phyloP scores from a whole-genome alignment of 2,888 invertebrate genomes.

The Drosophila quinaria region DNA sequence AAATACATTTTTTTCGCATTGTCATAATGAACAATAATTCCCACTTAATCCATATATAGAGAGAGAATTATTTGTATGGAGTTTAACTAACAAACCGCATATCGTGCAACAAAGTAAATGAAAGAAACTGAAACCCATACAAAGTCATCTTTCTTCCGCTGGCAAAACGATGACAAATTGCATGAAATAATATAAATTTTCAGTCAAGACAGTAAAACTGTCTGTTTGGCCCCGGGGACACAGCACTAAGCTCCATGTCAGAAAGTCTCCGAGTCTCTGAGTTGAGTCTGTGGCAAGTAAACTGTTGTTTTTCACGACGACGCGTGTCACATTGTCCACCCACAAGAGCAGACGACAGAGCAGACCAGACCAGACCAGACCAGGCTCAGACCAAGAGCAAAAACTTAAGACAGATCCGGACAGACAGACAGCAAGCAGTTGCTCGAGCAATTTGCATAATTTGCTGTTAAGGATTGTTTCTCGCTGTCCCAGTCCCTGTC shows the following conservation, averaged over 20 bases:
- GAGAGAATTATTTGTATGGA: neutral
- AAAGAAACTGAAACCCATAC: constrained; percentile 59
- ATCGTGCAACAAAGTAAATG: constrained; percentile 65
- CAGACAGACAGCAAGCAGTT: constrained; percentile 32
- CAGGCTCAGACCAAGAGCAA: constrained; percentile 5
- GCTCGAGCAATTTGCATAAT: constrained; percentile 70
- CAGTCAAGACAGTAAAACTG: constrained; percentile 82
- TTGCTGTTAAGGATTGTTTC: constrained; percentile 66
- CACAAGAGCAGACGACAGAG: constrained; percentile 75
- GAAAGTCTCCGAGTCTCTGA: constrained; percentile 17
- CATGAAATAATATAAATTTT: constrained; percentile 83
- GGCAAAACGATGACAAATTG: constrained; percentile 82
- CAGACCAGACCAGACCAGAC: constrained; percentile 34
- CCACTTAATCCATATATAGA: constrained; percentile 34
- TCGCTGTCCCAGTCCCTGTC: constrained; percentile 28
- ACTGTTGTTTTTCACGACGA: constrained; percentile 82
- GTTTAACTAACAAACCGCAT: constrained; percentile 42
- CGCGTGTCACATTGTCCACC: constrained; percentile 82
- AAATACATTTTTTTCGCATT: constrained; percentile 42
- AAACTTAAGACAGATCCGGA: constrained; percentile 8
- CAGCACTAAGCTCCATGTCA: constrained; percentile 36
- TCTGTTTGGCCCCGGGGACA: constrained; percentile 70
- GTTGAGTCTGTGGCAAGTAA: constrained; percentile 70
- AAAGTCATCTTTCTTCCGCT: constrained; percentile 75
- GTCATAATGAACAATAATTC: constrained; percentile 47